Conservation (phyloP, 53 echinoderm and acorn worm genomes). For the Echinometra lucunter region DNA sequence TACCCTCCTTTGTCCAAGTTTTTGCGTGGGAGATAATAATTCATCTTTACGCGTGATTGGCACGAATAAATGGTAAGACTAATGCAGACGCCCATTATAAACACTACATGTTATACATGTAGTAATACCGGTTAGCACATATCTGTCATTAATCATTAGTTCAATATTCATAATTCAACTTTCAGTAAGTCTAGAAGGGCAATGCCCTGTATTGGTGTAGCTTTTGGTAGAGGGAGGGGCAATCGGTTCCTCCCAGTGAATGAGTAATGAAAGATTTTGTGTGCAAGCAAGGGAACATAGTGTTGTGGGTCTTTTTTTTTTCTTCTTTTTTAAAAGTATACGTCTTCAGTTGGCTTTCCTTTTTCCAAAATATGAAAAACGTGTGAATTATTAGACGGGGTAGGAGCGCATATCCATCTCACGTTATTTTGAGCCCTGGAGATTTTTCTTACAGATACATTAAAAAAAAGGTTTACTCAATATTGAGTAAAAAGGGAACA, state of each 20-base stretch:
- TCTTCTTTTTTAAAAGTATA: no score
- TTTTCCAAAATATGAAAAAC: no score
- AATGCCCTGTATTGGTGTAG: not conserved
- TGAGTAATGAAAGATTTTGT: not conserved
- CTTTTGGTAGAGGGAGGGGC: not conserved
- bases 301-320: no score
- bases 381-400: no score
- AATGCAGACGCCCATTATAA: not conserved
- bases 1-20: not conserved
- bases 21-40: not conserved
- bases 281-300: no score
- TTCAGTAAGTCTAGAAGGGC: not conserved
- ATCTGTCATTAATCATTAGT: constrained; percentile 16
- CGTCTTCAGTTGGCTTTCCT: no score
- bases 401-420: no score
- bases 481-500: no score
- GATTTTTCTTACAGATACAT: no score
- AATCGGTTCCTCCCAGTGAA: not conserved
- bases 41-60: not conserved
- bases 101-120: not conserved
- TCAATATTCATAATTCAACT: not conserved
- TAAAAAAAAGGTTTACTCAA: no score
- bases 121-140: not conserved
- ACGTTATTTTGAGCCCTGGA: no score
- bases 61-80: not conserved